phyloP scores from a whole-genome alignment of 35 echinoderm and acorn worm species.

The Chiridota heheva region DNA sequence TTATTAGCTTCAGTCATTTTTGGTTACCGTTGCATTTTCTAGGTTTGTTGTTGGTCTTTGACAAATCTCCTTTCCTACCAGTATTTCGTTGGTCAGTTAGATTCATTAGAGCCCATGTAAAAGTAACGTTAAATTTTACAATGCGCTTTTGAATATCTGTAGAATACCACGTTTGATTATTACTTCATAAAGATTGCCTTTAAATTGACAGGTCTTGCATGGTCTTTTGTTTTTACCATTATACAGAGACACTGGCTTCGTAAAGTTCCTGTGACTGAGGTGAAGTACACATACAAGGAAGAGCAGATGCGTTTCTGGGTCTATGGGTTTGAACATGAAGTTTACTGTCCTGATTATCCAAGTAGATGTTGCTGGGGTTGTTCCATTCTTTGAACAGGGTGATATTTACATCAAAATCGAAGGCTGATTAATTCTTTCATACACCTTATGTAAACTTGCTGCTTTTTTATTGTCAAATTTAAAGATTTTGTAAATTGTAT shows the following conservation, averaged over 20 bases:
- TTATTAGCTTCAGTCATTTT: too few species aligned
- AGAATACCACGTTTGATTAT: background rate
- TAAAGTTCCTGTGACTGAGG: slow-evolving; percentile 38
- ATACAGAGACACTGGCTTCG: slow-evolving; percentile 39
- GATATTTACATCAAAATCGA: background rate
- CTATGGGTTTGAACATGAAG: slow-evolving; percentile 44
- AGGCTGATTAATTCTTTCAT: too few species aligned
- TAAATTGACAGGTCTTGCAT: background rate
- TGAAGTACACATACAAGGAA: slow-evolving; percentile 32
- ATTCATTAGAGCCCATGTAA: background rate
- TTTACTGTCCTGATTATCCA: slow-evolving; percentile 47
- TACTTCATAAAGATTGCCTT: background rate
- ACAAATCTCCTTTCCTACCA: background rate
- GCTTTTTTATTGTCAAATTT: too few species aligned
- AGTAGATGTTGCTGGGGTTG: slow-evolving; percentile 32
- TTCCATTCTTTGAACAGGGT: background rate
- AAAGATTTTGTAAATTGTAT: too few species aligned
- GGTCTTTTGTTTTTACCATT: background rate
- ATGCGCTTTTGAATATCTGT: background rate
- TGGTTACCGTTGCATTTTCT: too few species aligned
- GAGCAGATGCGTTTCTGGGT: slow-evolving; percentile 34
- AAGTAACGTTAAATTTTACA: too few species aligned
- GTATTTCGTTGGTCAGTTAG: background rate
- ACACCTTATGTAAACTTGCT: too few species aligned
- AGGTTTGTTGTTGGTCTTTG: background rate